Base-by-base conservation (phyloP, 2,888 invertebrate species). In the Caenorhabditis sp. region DNA sequence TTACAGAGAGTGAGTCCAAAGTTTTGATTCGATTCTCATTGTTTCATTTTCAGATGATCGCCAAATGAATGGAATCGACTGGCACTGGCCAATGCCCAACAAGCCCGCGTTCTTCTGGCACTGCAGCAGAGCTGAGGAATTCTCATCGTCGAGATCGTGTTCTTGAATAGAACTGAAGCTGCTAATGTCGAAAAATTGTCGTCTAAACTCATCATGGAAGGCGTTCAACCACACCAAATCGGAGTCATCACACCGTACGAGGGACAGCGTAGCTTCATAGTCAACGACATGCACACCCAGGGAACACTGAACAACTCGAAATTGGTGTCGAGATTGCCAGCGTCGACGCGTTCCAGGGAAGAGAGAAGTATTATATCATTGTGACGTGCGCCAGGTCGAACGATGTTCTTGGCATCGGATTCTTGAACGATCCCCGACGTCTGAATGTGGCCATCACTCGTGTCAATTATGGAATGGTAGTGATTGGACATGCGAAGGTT, bases 401-500 rank as follows among this genome's bases (percentile, higher is more conserved):
- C 92, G 98, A 98, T 92, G 96, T 98, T 92, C 98, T 98, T 93
- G 98, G 97, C 51, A 99, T 99, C 90, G 99, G 99, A 0, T 99
- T 99, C 93, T 94, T 99, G 49, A 98, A 97, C 92, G 99, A 99
- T 93, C 98, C 99, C 0, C 94, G 99, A 2, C 95, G 99, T 69
- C 94, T 99, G 68, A 99, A 99, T 93, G 99, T 99, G 0, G 99
- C 99, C 0, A 93, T 99, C 22, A 99, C 99, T 0, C 95, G 99
- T 79, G 97, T 99, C 7, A 97, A 97, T 93, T 94, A 92, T 85
- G 92, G 90, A 24, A 82, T 91, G 58, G 98, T 99, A 86, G 96
- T 99, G 85, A 97, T 99, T 72, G 99, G 99, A 70, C 99, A 99
- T 93, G 98, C 99, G 0, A 99, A 98, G 93, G 98, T 99, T n/a